Percentiles rank a stretch among this genome's conserved stretches.
These are phyloP conservation scores for Echeneis naucrates DNA, from an alignment of 2,797 vertebrate genomes.

Conservation along the genomic window DNA sequence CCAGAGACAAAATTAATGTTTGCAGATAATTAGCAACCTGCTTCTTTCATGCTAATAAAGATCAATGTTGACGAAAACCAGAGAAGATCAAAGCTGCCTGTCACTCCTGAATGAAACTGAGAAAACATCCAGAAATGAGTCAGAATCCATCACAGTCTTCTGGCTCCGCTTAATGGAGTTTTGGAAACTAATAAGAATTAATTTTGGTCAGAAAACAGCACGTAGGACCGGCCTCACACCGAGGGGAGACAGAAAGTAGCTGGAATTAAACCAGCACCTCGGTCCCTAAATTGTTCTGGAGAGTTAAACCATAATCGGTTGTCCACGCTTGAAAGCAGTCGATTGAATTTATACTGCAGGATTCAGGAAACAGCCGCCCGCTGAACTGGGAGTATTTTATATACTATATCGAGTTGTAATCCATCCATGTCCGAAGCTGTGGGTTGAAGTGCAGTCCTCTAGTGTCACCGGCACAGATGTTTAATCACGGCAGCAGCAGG, in stretches of 20 bases:
- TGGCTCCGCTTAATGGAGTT: conserved; percentile 5
- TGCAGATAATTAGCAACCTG: conserved; percentile 57
- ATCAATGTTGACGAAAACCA: conserved; percentile 64
- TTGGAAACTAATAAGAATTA: conserved; percentile 6
- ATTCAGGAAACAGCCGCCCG: conserved; percentile 13
- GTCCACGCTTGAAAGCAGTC: conserved; percentile 9
- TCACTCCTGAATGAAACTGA: conserved; percentile 30
- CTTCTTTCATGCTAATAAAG: conserved; percentile 58
- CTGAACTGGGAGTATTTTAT: conserved; percentile 23
- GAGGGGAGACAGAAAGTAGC: conserved; percentile 8
- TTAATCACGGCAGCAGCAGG: conserved; percentile 60
- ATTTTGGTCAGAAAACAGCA: conserved; percentile 4
- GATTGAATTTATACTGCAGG: conserved; percentile 9
- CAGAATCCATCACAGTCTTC: conserved; percentile 22
- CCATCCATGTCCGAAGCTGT: conserved; percentile 38
- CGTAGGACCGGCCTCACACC: not conserved
- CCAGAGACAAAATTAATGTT: conserved; percentile 46
- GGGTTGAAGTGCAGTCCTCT: conserved; percentile 35
- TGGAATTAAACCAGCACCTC: conserved; percentile 1
- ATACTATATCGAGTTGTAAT: conserved; percentile 31
- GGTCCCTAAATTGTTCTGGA: conserved; percentile 4
- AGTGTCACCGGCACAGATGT: conserved; percentile 53
- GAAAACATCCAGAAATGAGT: conserved; percentile 32
- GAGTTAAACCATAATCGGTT: conserved; percentile 24
- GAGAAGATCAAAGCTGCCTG: conserved; percentile 50